Conservation (phyloP, 2,113 vertebrate genomes). For the Cinclus cinclus region DNA sequence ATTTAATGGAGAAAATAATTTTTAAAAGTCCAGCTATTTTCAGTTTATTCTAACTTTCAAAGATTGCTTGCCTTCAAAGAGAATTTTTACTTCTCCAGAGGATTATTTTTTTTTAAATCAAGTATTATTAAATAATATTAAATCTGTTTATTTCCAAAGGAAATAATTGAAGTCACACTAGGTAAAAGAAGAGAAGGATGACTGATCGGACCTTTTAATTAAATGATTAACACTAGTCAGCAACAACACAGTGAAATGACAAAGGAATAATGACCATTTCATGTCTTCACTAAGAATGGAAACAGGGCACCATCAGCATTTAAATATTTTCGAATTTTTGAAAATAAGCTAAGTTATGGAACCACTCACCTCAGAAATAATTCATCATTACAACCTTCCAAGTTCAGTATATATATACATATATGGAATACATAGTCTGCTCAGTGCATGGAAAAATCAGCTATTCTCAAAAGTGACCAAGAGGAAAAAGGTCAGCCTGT, state of each 20-base stretch:
- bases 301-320: not conserved
- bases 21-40: not conserved
- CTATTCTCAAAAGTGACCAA: not conserved
- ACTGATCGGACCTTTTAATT: slow-evolving; percentile 74
- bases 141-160: slow-evolving; percentile 55
- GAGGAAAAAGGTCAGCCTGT: slow-evolving; percentile 25
- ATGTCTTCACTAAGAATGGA: slow-evolving; percentile 52
- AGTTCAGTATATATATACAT: not conserved
- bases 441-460: not conserved
- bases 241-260: slow-evolving; percentile 51
- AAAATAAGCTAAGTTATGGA: not conserved
- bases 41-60: slow-evolving; percentile 40
- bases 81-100: slow-evolving; percentile 12
- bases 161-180: slow-evolving; percentile 65
- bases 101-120: slow-evolving; percentile 44
- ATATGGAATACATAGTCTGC: not conserved
- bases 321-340: not conserved
- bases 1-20: slow-evolving; percentile 6
- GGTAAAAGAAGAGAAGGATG: slow-evolving; percentile 23
- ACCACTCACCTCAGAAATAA: not conserved
- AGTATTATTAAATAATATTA: slow-evolving; percentile 62
- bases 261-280: slow-evolving; percentile 67
- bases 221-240: slow-evolving; percentile 66
- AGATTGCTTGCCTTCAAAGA: slow-evolving; percentile 24
- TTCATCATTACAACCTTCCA: not conserved